phyloP scores from a whole-genome alignment of 2,888 invertebrate species.

The Strigamia crassipes region DNA sequence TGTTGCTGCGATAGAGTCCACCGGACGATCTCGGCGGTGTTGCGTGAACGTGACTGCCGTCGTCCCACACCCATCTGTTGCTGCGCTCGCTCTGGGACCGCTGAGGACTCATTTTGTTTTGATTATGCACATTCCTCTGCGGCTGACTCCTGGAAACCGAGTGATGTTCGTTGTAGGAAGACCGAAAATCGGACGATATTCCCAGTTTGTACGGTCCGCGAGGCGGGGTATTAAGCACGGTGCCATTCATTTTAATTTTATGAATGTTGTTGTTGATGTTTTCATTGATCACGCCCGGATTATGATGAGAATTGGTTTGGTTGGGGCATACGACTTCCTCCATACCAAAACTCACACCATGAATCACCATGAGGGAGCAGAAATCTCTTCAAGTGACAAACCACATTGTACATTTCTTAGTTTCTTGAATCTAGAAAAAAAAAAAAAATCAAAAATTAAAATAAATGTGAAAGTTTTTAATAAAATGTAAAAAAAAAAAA shows the following conservation, averaged over 20 bases:
- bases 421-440: not conserved
- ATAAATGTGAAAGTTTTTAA: not conserved
- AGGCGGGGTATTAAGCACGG: conserved; percentile 1
- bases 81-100: conserved; percentile 49
- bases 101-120: conserved; percentile 46
- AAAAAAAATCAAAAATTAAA: not conserved
- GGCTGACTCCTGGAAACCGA: not conserved
- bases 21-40: conserved; percentile 51
- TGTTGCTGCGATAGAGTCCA: conserved; percentile 78
- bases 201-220: conserved; percentile 31
- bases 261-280: conserved; percentile 37
- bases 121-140: not conserved
- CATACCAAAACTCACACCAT: conserved; percentile 35
- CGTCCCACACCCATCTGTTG: conserved; percentile 47
- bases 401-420: not conserved
- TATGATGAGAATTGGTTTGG: conserved; percentile 31
- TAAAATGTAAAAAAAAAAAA: not conserved
- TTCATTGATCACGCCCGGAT: not conserved
- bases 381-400: not conserved
- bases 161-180: conserved; percentile 52
- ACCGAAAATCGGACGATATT: conserved; percentile 49
- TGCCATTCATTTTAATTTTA: conserved; percentile 19
- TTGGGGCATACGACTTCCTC: conserved; percentile 15
- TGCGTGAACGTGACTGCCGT: conserved; percentile 41
- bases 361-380: conserved; percentile 8